Conservation (phyloP, 2,797 vertebrate species). For the Lutjanus argentimaculatus region DNA sequence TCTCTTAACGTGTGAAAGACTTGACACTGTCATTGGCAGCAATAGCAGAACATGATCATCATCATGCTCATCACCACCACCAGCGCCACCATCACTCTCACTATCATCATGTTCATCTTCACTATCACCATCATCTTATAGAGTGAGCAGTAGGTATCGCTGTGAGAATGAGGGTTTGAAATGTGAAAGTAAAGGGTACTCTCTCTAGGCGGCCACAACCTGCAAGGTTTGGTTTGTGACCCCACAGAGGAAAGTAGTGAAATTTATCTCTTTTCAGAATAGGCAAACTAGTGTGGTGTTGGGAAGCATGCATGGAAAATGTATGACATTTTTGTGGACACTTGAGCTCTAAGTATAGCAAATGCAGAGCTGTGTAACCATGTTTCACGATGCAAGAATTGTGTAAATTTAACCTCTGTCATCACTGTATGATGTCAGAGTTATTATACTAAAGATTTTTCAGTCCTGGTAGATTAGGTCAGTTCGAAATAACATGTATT, state of each 20-base stretch:
- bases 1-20: conserved; percentile 60
- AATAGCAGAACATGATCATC: conserved; percentile 61
- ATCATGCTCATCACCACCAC: conserved; percentile 62
- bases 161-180: conserved; percentile 52
- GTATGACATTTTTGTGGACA: conserved; percentile 3
- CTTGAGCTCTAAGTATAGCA: background rate
- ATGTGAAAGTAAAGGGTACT: conserved; percentile 53
- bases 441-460: background rate
- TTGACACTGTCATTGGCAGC: conserved; percentile 48
- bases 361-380: background rate
- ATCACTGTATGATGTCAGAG: background rate
- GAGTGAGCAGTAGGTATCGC: conserved; percentile 42
- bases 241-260: conserved; percentile 23
- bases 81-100: conserved; percentile 47
- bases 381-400: background rate
- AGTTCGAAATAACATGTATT: background rate
- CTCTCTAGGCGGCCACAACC: conserved; percentile 28
- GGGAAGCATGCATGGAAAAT: conserved; percentile 17
- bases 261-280: conserved; percentile 33
- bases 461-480: background rate
- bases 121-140: conserved; percentile 60
- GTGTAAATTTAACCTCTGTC: background rate
- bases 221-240: conserved; percentile 29
- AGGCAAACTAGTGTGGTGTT: conserved; percentile 3
- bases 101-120: conserved; percentile 67